These are phyloP conservation scores for Conistra vaccinii DNA, from an alignment of 2,888 invertebrate genomes.

Conservation along the genomic window DNA sequence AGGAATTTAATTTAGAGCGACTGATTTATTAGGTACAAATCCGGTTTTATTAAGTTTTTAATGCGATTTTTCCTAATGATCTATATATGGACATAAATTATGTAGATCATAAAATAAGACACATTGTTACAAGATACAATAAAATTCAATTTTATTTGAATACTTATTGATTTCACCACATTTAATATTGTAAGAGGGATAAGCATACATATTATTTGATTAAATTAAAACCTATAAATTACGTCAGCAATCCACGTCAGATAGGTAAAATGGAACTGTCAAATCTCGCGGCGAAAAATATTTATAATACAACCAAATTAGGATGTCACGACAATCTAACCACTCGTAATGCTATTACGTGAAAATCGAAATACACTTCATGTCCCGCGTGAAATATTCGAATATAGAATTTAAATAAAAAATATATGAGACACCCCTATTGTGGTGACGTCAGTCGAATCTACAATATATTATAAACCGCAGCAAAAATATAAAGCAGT, in stretches of 20 bases:
- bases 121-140: constrained; percentile 34
- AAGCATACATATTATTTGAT: constrained; percentile 45
- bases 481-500: constrained; percentile 71
- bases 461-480: constrained; percentile 86
- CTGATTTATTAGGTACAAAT: constrained; percentile 57
- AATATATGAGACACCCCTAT: constrained; percentile 85
- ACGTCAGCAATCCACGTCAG: constrained; percentile 57
- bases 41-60: constrained; percentile 28
- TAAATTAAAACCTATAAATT: constrained; percentile 59
- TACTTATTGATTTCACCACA: constrained; percentile 44
- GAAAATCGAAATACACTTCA: constrained; percentile 83
- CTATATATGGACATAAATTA: constrained; percentile 38
- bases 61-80: constrained; percentile 39
- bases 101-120: constrained; percentile 38
- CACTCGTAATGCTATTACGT: constrained; percentile 76
- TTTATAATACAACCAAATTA: constrained; percentile 75
- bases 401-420: constrained; percentile 85
- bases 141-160: constrained; percentile 37
- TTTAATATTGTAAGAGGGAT: constrained; percentile 29
- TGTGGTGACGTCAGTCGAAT: constrained; percentile 86
- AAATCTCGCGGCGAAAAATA: constrained; percentile 61
- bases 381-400: constrained; percentile 82
- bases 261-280: constrained; percentile 60
- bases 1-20: constrained; percentile 57
- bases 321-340: constrained; percentile 76